Percentiles rank a stretch among this genome's conserved stretches.
phyloP scores from a whole-genome alignment of 2,113 vertebrate genomes.

The Lutjanus erythropterus region DNA sequence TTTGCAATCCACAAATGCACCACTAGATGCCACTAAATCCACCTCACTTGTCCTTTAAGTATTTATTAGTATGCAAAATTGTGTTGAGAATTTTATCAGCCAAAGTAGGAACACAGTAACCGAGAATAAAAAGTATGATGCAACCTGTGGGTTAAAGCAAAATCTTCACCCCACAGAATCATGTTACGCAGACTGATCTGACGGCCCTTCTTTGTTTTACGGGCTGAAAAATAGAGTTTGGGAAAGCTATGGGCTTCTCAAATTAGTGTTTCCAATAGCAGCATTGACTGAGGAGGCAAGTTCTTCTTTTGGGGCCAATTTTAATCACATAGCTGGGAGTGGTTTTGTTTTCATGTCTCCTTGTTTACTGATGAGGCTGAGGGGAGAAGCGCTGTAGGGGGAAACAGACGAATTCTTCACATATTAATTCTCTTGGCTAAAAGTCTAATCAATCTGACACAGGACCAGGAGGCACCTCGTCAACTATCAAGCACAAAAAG shows the following conservation, averaged over 20 bases:
- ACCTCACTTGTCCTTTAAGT: too few relatives aligned
- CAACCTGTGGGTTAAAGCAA: neutral
- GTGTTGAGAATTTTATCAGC: neutral
- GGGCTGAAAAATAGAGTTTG: slow-evolving; percentile 30
- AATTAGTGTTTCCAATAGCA: slow-evolving; percentile 60
- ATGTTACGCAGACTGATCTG: slow-evolving; percentile 2
- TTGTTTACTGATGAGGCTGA: slow-evolving; percentile 80
- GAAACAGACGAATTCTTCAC: slow-evolving; percentile 70
- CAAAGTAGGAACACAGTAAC: neutral
- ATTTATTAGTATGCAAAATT: slow-evolving; percentile 10
- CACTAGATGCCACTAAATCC: too few relatives aligned
- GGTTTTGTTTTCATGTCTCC: slow-evolving; percentile 72
- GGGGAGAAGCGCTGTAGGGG: slow-evolving; percentile 59
- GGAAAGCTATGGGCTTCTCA: slow-evolving; percentile 18
- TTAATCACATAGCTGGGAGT: slow-evolving; percentile 75
- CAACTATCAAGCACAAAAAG: slow-evolving; percentile 63
- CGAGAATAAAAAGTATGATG: neutral
- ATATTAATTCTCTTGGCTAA: slow-evolving; percentile 79
- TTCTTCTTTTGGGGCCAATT: slow-evolving; percentile 64
- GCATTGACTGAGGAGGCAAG: slow-evolving; percentile 51
- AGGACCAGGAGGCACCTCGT: slow-evolving; percentile 65
- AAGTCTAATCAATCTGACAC: slow-evolving; percentile 81
- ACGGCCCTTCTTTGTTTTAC: slow-evolving; percentile 9
- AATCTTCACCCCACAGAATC: slow-evolving; percentile 2
- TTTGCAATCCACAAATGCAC: too few relatives aligned